Evolutionary conservation across 1,140 invertebrate genomes (phyloP).

Genomic region (Oscheius sp.): DNA sequence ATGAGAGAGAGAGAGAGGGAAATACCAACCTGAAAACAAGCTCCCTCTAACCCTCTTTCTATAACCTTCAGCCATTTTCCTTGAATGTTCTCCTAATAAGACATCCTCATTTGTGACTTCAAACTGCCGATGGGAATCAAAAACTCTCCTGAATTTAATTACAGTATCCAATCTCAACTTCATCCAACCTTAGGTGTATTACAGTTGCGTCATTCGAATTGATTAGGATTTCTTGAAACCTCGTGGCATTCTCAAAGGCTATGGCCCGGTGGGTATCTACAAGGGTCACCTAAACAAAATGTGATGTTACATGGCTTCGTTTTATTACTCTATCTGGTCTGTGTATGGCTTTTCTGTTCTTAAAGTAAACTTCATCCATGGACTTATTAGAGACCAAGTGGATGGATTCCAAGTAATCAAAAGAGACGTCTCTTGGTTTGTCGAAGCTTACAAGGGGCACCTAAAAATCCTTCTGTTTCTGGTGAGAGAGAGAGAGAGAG

Average conservation of each 20-base stretch:
- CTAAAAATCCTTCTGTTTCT: too few relatives aligned
- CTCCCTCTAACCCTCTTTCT: neutral
- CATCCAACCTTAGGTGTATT: neutral
- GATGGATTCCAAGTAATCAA: neutral
- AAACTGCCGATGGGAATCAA: too few relatives aligned
- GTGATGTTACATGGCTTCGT: neutral
- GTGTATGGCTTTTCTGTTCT: neutral
- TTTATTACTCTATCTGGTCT: neutral
- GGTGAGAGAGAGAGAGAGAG: too few relatives aligned
- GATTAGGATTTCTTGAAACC: neutral
- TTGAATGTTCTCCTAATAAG: neutral
- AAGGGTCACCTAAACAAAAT: neutral
- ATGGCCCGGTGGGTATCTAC: neutral
- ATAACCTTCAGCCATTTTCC: neutral
- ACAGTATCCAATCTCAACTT: neutral
- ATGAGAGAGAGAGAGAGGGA: too few relatives aligned
- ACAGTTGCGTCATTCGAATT: neutral
- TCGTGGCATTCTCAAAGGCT: neutral
- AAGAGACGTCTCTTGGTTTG: neutral
- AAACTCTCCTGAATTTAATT: neutral
- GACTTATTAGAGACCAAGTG: neutral
- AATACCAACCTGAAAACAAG: neutral
- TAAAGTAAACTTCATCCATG: neutral
- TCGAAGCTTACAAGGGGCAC: neutral
- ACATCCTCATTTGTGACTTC: neutral